Evolutionary conservation across 2,797 vertebrate species (phyloP), one percentile per base, ranked within the genome.

Genomic region (Setipinna tenuifilis): DNA sequence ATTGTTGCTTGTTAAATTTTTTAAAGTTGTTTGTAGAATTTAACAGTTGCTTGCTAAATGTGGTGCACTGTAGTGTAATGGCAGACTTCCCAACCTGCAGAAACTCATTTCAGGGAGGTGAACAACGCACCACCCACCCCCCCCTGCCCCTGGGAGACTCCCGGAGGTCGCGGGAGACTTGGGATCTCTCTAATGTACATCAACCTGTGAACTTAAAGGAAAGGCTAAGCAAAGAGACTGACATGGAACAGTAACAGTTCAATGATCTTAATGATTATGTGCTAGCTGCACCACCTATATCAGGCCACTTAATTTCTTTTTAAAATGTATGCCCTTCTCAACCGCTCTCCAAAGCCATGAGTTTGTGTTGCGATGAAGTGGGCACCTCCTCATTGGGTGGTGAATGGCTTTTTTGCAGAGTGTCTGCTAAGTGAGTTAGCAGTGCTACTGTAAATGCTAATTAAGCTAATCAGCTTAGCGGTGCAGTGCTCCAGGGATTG

Each of bases 401-500:
- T 6, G 6, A 78, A 35, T 78, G 4, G 19, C 58, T 44, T 78
- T 78, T 75, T 41, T 35, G 3, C 31, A 14, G 44, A 9, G 35
- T 17, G 28, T 75, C 31, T 17, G 28, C 12, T 75, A 5, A 75
- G 68, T 9, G 71, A 44, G 31, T 78, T 78, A 75, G 6, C 16
- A 41, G 17, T 75, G 25, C 31, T 19, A 54, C 50, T 54, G 14
- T 54, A 35, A 75, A 35, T 41, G 61, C 16, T 44, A 44, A 78
- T 7, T 41, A 1, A 78, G 31, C 14, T 75, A 75, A 75, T 16
- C 3, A 75, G 31, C 35, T 78, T 44, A 78, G 16, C 0, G 35
- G 35, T 21, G 31, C 17, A 44, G 31, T 1, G 44, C 71, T 41
- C 84, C 94, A 89, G 94, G 94, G 93, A 93, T 94, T 95, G 88